Conservation (phyloP, 1,140 invertebrate species). For the Conus ventricosus region DNA sequence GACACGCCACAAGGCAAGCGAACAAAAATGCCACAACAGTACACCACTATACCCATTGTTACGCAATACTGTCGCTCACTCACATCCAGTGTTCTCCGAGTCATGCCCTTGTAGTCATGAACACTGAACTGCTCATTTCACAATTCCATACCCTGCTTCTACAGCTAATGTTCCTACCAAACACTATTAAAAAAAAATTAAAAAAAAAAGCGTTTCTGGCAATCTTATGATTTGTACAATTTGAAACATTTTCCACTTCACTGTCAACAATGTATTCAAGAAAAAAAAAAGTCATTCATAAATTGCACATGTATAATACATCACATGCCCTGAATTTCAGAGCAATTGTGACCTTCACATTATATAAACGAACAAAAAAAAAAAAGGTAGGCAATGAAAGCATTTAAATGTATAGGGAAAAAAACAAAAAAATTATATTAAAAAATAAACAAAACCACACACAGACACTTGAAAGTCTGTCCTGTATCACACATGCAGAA, state of each 20-base stretch:
- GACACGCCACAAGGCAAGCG: too few relatives aligned
- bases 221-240: background rate
- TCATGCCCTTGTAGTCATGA: too few relatives aligned
- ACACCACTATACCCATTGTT: too few relatives aligned
- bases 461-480: too few relatives aligned
- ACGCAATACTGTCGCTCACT: too few relatives aligned
- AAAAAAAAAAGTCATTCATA: background rate
- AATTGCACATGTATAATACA: background rate
- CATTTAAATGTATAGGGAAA: background rate
- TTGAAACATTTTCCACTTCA: background rate
- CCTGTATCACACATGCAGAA: background rate
- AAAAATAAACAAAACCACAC: background rate
- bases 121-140: too few relatives aligned
- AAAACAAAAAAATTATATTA: background rate
- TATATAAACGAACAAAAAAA: background rate
- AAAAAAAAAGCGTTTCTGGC: too few relatives aligned
- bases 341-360: background rate
- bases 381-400: background rate
- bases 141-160: too few relatives aligned
- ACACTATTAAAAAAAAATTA: background rate
- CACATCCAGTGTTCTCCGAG: too few relatives aligned
- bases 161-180: background rate
- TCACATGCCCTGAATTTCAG: background rate
- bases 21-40: too few relatives aligned
- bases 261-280: background rate